Conservation (phyloP, 2,797 vertebrate species). For the Hemitrygon akajei region DNA sequence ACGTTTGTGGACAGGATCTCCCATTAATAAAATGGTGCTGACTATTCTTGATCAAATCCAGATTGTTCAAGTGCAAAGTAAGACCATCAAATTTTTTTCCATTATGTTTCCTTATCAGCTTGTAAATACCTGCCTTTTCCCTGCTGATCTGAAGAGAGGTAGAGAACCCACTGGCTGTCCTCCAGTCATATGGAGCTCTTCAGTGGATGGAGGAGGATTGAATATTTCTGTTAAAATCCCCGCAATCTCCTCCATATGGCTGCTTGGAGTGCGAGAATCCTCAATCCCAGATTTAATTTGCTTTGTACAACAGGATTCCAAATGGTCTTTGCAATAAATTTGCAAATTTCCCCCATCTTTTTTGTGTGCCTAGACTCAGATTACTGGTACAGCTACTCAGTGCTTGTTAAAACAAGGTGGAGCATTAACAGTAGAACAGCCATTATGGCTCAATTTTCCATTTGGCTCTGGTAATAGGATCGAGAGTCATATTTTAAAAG, state of each 20-base stretch:
- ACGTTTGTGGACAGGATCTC: too few species aligned
- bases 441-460: not conserved
- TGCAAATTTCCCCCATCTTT: not conserved
- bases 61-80: too few species aligned
- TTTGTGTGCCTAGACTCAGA: not conserved
- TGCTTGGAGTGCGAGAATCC: not conserved
- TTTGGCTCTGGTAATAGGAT: not conserved
- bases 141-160: too few species aligned
- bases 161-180: too few species aligned
- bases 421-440: not conserved
- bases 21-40: too few species aligned
- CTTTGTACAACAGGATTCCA: not conserved
- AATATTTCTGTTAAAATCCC: not conserved
- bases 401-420: not conserved
- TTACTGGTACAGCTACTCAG: not conserved
- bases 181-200: too few species aligned
- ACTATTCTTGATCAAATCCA: too few species aligned
- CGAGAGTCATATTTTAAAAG: not conserved
- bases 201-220: too few species aligned
- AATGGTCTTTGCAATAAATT: not conserved
- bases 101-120: too few species aligned
- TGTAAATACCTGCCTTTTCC: too few species aligned
- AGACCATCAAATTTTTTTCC: too few species aligned
- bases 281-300: not conserved
- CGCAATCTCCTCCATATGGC: not conserved